phyloP scores from a whole-genome alignment of 2,888 invertebrate species.

The Lithosia quadra region DNA sequence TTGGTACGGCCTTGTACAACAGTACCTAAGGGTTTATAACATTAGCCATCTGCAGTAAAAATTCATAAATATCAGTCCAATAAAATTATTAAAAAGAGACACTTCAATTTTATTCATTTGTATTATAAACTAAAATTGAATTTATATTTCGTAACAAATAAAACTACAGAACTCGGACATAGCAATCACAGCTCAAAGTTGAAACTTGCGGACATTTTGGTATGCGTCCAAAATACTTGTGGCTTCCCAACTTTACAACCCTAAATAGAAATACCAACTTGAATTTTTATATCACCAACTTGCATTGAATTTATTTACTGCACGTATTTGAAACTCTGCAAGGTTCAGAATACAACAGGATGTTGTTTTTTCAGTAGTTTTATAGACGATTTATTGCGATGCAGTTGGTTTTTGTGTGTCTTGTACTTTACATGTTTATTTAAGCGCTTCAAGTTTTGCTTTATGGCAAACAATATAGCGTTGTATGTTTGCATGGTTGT shows the following conservation, averaged over 20 bases:
- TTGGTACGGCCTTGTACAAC: too few species aligned
- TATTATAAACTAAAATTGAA: not conserved
- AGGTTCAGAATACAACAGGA: constrained; percentile 5
- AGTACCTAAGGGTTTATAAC: too few species aligned
- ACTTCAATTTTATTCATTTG: too few species aligned
- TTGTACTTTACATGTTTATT: not conserved
- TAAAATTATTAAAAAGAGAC: too few species aligned
- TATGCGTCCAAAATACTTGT: constrained; percentile 53
- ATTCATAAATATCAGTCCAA: too few species aligned
- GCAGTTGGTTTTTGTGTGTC: not conserved
- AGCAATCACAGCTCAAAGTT: constrained; percentile 31
- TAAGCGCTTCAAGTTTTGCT: not conserved
- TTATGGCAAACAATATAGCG: not conserved
- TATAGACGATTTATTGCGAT: not conserved
- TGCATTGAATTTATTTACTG: constrained; percentile 42
- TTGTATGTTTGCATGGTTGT: not conserved
- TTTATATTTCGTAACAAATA: constrained; percentile 1
- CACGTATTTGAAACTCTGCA: constrained; percentile 14
- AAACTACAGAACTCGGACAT: not conserved
- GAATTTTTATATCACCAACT: constrained; percentile 54
- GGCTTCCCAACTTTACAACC: constrained; percentile 24
- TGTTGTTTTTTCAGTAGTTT: not conserved
- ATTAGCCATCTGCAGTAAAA: too few species aligned
- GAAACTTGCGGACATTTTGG: constrained; percentile 40
- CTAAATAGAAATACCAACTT: constrained; percentile 55